phyloP scores from a whole-genome alignment of 2,113 vertebrate species.

The Passerina amoena region DNA sequence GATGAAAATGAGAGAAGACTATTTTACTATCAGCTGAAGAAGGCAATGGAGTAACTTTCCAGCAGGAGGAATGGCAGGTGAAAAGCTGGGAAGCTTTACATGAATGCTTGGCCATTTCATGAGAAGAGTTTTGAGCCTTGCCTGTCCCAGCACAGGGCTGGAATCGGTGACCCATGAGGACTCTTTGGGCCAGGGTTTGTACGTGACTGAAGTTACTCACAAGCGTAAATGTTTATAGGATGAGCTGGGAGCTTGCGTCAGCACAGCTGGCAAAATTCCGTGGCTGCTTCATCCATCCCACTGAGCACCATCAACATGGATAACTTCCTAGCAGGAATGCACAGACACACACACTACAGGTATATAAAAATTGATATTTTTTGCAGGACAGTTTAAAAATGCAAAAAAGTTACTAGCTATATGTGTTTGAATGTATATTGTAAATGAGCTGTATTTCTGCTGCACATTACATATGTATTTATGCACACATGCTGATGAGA shows the following conservation, averaged over 20 bases:
- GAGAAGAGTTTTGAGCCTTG: not conserved
- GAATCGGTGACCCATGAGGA: not conserved
- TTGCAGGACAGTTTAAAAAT: not conserved
- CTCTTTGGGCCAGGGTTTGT: not conserved
- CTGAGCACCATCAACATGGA: not conserved
- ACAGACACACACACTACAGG: not conserved
- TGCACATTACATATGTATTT: not conserved
- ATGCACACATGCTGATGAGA: not conserved
- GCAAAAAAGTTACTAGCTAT: not conserved
- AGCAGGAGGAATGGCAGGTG: not conserved
- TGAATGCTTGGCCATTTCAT: not conserved
- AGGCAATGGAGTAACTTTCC: not conserved
- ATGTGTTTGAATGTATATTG: not conserved
- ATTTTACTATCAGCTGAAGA: not conserved
- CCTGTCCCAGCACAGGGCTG: not conserved
- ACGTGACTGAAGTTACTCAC: conserved; percentile 30
- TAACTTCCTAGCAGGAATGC: not conserved
- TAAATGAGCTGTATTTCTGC: not conserved
- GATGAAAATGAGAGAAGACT: not conserved
- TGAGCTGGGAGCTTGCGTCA: conserved; percentile 12
- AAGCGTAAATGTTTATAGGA: conserved; percentile 59
- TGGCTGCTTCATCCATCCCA: not conserved
- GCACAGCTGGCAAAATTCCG: not conserved
- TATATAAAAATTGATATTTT: not conserved
- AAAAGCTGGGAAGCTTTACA: not conserved